Base-by-base conservation (phyloP, 2,113 vertebrate genomes). In the Pachycephala philippinensis region DNA sequence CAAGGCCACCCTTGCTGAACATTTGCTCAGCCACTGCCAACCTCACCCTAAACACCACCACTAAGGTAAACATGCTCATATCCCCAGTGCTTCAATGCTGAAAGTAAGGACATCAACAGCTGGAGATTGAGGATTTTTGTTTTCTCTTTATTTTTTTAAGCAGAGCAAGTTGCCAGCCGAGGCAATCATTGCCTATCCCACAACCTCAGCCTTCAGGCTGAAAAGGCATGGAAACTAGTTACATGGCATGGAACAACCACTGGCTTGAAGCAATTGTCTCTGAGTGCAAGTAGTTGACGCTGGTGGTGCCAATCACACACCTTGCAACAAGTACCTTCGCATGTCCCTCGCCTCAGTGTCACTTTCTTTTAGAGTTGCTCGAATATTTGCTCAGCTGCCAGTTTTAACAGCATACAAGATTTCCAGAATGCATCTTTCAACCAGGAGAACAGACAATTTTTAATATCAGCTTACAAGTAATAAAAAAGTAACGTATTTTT, bases 401-500 rank as follows among this genome's bases (percentile, higher is more conserved):
- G 42, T 56, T 85, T 61, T 66, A 80, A 63, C 24, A 52, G 35
- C 33, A 17, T 1, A 49, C 44, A 47, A 52, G 31, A 78, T 60
- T 88, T 86, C 56, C 60, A 90, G 71, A 78, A 90, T 1, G 42
- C 64, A 77, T 94, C 85, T 63, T 86, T 84, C 76, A 81, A 79
- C 53, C 83, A 65, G 60, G 20, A 93, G 57, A 90, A 86, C 31
- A 37, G 23, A 52, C 20, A 39, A 28, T 60, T 94, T 92, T 95
- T 82, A 82, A 22, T 83, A 90, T 40, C 71, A 87, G 56, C 44
- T 84, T 63, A 63, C 3, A 0, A 80, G 88, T 57, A 87, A 95
- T 76, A 84, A 81, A 79, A 68, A 79, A 71, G 85, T 16, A 75
- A 92, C 49, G 39, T 42, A 64, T 89, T 90, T 74, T 87, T 96